phyloP scores from a whole-genome alignment of 2,888 invertebrate genomes.

The Thera britannica region DNA sequence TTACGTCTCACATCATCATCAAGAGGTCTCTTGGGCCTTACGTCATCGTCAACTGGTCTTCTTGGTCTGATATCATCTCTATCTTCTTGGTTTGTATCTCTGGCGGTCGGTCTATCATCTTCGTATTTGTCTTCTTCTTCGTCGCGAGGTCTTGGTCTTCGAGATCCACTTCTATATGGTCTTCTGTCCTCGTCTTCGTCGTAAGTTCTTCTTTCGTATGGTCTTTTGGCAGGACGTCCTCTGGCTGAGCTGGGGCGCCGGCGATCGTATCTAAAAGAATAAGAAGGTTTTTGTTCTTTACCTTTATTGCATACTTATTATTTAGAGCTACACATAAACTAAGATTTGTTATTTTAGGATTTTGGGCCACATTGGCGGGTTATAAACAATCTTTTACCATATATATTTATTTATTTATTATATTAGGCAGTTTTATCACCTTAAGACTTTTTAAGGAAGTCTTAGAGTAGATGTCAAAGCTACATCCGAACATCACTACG shows the following conservation, averaged over 20 bases:
- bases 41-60: constrained; percentile 40
- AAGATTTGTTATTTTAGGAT: too few relatives aligned
- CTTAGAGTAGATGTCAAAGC: too few relatives aligned
- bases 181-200: constrained; percentile 70
- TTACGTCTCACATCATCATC: constrained; percentile 39
- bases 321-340: too few relatives aligned
- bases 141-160: constrained; percentile 64
- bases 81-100: constrained; percentile 53
- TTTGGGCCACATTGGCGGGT: too few relatives aligned
- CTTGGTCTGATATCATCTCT: constrained; percentile 49
- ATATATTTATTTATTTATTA: too few relatives aligned
- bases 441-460: too few relatives aligned
- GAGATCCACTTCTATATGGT: constrained; percentile 56
- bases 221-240: constrained; percentile 70
- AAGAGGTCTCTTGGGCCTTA: constrained; percentile 47
- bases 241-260: constrained; percentile 72
- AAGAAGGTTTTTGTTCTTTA: too few relatives aligned
- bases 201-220: constrained; percentile 70
- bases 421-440: too few relatives aligned
- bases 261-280: constrained; percentile 71
- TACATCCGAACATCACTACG: too few relatives aligned
- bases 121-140: constrained; percentile 65
- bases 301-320: too few relatives aligned
- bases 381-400: too few relatives aligned
- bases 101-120: constrained; percentile 50